Base-by-base conservation (phyloP, 2,113 vertebrate genomes). In the Tupaia chinensis region DNA sequence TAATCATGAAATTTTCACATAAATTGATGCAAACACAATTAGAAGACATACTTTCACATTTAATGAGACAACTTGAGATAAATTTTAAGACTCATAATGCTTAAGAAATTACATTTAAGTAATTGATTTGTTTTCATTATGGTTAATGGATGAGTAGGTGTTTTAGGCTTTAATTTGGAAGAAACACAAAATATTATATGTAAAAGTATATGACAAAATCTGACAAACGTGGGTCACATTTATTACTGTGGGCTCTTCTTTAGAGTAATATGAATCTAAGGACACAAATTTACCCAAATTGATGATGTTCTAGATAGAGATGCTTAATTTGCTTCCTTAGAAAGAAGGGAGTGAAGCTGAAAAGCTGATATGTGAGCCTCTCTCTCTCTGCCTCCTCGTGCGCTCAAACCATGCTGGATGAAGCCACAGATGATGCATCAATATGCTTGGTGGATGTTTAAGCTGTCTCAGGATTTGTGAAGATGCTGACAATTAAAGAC, bases 301-400 rank as follows among this genome's bases (percentile, higher is more conserved):
- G 12, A n/a, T 25, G 53, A 27, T 3, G 20, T 25, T 83, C 7
- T 3, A 0, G 56, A 58, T 20, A 13, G 20, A 91, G 20, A 74
- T 10, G 5, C 34, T 61, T 69, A 22, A 54, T 61, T 70, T 74
- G 20, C 12, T 69, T 3, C 85, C 27, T 53, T 19, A n/a, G 44
- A 54, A 56, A 83, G 76, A 65, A 68, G 29, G 23, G 16, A 66
- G 8, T 2, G 17, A 25, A 69, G 60, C 70, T 70, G 80, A 69
- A 63, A 25, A 68, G 60, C 17, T 2, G 5, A 12, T 0, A 2
- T 27, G 8, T 60, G 17, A 9, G 9, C 2, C 17, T 69, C 23
- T 27, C 16, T 5, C 44, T 14, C 22, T 10, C 10, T 14, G 11
- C 7, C 19, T 19, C 1, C 0, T 61, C 60, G 17, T 3, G 10